Evolutionary conservation across 2,113 vertebrate species (phyloP).

Genomic region (Oxyura jamaicensis): DNA sequence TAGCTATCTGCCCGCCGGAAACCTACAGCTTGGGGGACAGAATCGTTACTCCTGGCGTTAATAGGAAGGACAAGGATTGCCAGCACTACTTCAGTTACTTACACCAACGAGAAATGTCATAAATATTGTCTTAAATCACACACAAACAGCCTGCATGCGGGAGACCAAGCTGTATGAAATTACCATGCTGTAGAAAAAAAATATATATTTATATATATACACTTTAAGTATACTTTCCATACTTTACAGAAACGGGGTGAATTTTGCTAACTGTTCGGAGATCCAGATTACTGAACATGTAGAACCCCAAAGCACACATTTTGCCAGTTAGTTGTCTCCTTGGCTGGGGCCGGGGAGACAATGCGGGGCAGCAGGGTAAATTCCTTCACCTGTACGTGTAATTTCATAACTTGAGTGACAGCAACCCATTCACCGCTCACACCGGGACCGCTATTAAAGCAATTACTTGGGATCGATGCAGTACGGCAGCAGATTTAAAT

Average conservation of each 20-base stretch:
- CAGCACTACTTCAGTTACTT: slow-evolving; percentile 15
- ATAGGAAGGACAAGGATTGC: neutral
- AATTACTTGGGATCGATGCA: neutral
- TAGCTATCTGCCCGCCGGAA: neutral
- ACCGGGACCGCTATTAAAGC: neutral
- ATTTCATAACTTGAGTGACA: neutral
- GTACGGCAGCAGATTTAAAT: neutral
- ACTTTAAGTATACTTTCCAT: neutral
- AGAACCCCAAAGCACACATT: neutral
- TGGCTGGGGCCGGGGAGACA: neutral
- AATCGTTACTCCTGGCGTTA: neutral
- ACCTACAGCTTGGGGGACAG: neutral
- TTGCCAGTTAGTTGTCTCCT: neutral
- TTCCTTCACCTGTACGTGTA: neutral
- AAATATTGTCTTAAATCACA: slow-evolving; percentile 15
- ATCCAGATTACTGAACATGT: neutral
- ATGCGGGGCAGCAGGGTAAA: neutral
- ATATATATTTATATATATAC: neutral
- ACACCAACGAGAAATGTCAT: neutral
- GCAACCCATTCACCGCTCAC: neutral
- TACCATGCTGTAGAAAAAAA: neutral
- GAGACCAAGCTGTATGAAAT: neutral
- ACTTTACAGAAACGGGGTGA: neutral
- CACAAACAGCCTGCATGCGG: neutral
- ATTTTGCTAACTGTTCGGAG: neutral